These are phyloP conservation scores for Pachycephala philippinensis DNA, from an alignment of 2,113 vertebrate species.

Conservation along the genomic window DNA sequence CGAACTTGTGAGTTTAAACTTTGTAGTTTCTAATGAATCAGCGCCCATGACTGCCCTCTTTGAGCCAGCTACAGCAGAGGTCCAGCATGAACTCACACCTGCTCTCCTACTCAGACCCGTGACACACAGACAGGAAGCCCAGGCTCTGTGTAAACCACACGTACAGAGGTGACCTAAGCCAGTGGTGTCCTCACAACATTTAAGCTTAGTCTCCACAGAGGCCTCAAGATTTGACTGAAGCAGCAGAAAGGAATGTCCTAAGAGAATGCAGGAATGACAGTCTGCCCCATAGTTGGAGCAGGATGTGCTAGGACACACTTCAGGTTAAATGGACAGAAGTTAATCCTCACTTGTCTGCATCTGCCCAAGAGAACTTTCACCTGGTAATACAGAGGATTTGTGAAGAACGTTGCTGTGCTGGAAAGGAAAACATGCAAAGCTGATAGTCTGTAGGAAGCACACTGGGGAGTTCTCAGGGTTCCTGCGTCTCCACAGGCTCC, in stretches of 20 bases:
- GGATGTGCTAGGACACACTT: not conserved
- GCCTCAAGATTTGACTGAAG: not conserved
- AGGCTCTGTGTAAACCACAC: not conserved
- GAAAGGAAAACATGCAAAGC: not conserved
- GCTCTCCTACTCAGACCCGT: not conserved
- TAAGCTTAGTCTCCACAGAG: not conserved
- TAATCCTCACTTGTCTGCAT: not conserved
- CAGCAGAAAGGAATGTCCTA: not conserved
- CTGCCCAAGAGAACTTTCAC: not conserved
- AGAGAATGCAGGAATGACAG: not conserved
- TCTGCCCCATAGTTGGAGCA: not conserved
- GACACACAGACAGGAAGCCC: not conserved
- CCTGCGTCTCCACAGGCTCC: not conserved
- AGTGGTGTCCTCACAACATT: not conserved
- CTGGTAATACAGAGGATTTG: not conserved
- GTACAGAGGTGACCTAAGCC: not conserved
- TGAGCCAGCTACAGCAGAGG: not conserved
- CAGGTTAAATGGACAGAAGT: not conserved
- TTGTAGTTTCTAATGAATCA: not conserved
- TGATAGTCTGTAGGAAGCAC: not conserved
- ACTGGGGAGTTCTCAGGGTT: fast-evolving
- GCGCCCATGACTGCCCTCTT: not conserved
- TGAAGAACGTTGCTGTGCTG: not conserved
- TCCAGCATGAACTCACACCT: not conserved
- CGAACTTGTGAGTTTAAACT: not conserved